Percentiles rank a stretch among this genome's conserved stretches.
These are phyloP conservation scores for Pangasianodon hypophthalmus DNA, from an alignment of 2,113 vertebrate species.

Conservation along the genomic window DNA sequence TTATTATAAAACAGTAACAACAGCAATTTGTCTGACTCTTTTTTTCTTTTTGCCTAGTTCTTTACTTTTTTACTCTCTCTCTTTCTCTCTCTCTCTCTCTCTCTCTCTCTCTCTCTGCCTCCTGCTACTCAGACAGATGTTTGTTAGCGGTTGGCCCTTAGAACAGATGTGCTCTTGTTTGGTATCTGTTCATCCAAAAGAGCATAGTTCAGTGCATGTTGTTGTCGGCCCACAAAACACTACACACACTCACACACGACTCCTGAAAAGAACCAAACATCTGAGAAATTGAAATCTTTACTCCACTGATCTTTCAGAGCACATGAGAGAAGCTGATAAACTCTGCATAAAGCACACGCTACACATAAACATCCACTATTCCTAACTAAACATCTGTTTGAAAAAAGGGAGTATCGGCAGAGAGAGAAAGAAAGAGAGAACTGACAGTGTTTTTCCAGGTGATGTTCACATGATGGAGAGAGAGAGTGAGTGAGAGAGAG, in stretches of 20 bases:
- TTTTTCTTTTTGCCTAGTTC: neutral
- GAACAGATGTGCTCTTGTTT: slow-evolving; percentile 41
- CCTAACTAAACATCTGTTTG: slow-evolving; percentile 48
- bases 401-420: slow-evolving; percentile 8
- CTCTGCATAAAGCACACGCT: neutral
- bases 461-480: slow-evolving; percentile 25
- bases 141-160: slow-evolving; percentile 35
- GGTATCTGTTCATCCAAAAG: slow-evolving; percentile 23
- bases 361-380: slow-evolving; percentile 23
- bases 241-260: slow-evolving; percentile 3
- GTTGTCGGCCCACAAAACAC: slow-evolving; percentile 1
- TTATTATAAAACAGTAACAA: neutral
- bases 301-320: neutral
- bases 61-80: neutral
- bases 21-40: neutral
- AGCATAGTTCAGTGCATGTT: slow-evolving; percentile 18
- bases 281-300: neutral
- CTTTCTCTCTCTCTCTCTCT: neutral
- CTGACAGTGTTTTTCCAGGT: slow-evolving; percentile 38
- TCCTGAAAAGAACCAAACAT: slow-evolving; percentile 32
- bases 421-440: slow-evolving; percentile 15
- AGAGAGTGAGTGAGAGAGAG: too few species aligned
- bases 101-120: neutral
- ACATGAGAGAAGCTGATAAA: neutral
- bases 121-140: slow-evolving; percentile 38